Conservation (phyloP, 1,140 invertebrate species). For the Macrostomum lignano region DNA sequence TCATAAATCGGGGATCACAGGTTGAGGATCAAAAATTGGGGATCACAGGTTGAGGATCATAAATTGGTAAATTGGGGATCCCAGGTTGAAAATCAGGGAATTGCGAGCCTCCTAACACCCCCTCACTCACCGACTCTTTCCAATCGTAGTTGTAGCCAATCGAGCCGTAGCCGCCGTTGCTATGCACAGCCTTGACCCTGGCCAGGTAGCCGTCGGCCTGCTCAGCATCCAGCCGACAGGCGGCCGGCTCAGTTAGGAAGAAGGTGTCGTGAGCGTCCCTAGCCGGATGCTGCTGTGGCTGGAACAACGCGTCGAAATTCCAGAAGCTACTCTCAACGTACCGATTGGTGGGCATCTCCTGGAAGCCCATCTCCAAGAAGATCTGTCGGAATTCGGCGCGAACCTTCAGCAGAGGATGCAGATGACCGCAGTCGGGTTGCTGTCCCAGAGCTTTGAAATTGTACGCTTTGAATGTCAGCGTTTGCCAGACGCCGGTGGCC, state of each 20-base stretch:
- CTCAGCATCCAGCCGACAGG: constrained; percentile 6
- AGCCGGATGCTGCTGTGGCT: constrained; percentile 94
- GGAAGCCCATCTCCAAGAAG: constrained; percentile 83
- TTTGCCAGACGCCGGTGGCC: constrained; percentile 51
- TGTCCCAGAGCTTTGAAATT: constrained; percentile 77
- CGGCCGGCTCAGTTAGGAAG: constrained; percentile 41
- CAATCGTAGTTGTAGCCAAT: constrained; percentile 30
- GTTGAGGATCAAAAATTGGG: too few relatives aligned
- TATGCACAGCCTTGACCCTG: constrained; percentile 63
- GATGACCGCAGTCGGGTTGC: constrained; percentile 41
- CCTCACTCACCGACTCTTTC: too few relatives aligned
- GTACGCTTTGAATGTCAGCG: constrained; percentile 68
- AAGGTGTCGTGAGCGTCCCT: constrained; percentile 96
- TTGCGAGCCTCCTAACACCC: too few relatives aligned
- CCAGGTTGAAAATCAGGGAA: too few relatives aligned
- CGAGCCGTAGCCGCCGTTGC: constrained; percentile 67
- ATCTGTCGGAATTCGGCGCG: constrained; percentile 78
- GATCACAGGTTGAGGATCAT: too few relatives aligned
- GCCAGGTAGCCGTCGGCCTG: constrained; percentile 48
- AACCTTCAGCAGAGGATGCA: constrained; percentile 85
- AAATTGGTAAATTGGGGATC: too few relatives aligned
- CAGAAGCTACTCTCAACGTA: constrained; percentile 94
- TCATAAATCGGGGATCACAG: too few relatives aligned
- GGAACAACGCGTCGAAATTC: constrained; percentile 96
- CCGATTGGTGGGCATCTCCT: constrained; percentile 91